Evolutionary conservation across 37 sponge, comb jelly and placozoan species (phyloP), one percentile per base, ranked within the genome.

Genomic region (Theonella swinhoei): DNA sequence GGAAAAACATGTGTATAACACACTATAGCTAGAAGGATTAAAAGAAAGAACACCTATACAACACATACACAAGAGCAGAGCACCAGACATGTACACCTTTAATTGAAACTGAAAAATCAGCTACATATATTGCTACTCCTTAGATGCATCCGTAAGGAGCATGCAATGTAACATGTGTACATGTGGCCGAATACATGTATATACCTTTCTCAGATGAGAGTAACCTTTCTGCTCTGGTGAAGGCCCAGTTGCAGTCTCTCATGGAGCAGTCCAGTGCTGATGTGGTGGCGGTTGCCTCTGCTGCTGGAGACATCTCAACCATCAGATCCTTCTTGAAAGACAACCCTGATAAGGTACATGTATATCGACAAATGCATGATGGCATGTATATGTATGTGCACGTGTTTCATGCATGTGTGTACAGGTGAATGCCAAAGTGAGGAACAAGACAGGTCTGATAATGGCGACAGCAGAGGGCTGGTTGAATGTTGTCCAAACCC

Each of bases 391-490:
- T 47, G 54, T 47, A 47, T 47, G n/a, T n/a, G n/a, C n/a, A n/a
- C n/a, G n/a, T n/a, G n/a, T n/a, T n/a, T n/a, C n/a, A n/a, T n/a
- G n/a, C n/a, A n/a, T 41, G n/a, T 54, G 47, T 70, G 29, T 22
- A 25, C 36, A 87, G 88, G 88, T 92, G 22, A 80, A 92, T 43
- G 62, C 25, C 9, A 80, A 67, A 29, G 69, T 82, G 23, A 61
- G 64, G 38, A 86, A 77, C n/a, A 83, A 79, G 78, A 86, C 84
- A 29, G 86, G 85, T 26, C 68, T 88, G 20, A 85, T 84, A 0
- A 86, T 88, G 62, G 93, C 93, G 3, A 37, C 42, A 58, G 88
- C 75, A 3, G 42, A 84, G 19, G 84, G 87, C 30, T 38, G 63
- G 42, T 4, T 20, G 19, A 42, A 68, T 2, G 72, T 86, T 2